phyloP scores from a whole-genome alignment of 2,888 invertebrate genomes.

The Bhutanitis thaidina region DNA sequence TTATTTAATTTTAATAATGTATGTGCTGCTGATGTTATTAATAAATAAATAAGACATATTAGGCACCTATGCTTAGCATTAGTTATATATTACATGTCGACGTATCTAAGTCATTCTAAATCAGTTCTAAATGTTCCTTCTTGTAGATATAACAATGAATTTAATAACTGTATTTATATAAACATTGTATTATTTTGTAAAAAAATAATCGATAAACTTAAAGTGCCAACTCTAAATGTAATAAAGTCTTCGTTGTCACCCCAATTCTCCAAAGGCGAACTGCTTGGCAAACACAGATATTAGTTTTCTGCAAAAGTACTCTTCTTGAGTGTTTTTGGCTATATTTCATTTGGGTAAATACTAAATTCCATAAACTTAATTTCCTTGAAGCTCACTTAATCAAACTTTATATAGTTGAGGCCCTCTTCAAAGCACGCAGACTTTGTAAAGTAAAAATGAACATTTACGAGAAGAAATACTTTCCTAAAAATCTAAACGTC shows the following conservation, averaged over 20 bases:
- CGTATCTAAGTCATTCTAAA: too few species aligned
- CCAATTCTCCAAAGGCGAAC: constrained; percentile 66
- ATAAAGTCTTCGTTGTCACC: constrained; percentile 52
- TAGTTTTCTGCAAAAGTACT: constrained; percentile 68
- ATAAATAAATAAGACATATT: too few species aligned
- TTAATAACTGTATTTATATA: too few species aligned
- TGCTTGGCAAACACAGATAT: constrained; percentile 74
- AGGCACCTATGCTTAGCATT: too few species aligned
- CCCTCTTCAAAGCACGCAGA: not conserved
- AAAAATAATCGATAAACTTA: too few species aligned
- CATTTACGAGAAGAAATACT: constrained; percentile 25
- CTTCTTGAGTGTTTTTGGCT: constrained; percentile 61
- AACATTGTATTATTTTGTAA: too few species aligned
- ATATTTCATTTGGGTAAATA: constrained; percentile 50
- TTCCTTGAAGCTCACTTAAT: not conserved
- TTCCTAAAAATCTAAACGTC: constrained; percentile 51
- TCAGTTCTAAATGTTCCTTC: too few species aligned
- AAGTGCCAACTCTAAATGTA: constrained; percentile 35
- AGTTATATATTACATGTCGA: too few species aligned
- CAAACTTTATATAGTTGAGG: constrained; percentile 2
- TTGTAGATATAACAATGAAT: too few species aligned
- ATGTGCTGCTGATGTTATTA: too few species aligned
- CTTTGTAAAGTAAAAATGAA: not conserved
- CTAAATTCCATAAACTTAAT: constrained; percentile 26
- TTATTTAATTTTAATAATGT: too few species aligned